Conservation (phyloP, 2,797 vertebrate species). For the Gobionotothen gibberifrons region DNA sequence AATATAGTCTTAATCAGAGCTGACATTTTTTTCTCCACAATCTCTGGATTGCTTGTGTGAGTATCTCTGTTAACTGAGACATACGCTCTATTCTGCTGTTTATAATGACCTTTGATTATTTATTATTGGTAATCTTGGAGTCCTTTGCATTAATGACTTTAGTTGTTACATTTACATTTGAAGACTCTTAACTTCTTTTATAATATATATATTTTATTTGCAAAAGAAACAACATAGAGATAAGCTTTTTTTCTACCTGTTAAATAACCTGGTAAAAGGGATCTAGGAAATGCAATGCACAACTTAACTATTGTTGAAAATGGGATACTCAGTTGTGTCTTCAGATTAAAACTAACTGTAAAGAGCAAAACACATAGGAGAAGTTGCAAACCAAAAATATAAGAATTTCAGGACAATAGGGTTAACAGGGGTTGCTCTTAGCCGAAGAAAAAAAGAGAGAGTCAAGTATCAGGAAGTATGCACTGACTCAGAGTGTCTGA, state of each 20-base stretch:
- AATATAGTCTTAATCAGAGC: conserved; percentile 51
- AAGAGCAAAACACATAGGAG: neutral
- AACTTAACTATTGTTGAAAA: conserved; percentile 5
- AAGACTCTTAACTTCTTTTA: neutral
- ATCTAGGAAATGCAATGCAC: neutral
- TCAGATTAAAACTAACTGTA: neutral
- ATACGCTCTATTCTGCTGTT: neutral
- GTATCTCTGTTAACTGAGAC: conserved; percentile 24
- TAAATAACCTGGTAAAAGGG: neutral
- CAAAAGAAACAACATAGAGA: neutral
- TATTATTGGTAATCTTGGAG: neutral
- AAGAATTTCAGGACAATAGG: neutral
- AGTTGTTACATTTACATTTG: neutral
- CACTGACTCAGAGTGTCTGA: neutral
- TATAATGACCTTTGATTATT: conserved; percentile 1
- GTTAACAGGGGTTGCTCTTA: neutral
- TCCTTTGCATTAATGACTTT: neutral
- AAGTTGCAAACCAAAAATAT: neutral
- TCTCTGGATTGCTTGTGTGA: conserved; percentile 7
- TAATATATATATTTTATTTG: neutral
- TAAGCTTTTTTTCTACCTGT: neutral
- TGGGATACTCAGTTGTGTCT: neutral
- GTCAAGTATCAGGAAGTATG: neutral
- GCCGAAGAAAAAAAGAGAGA: neutral
- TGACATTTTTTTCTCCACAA: conserved; percentile 18